phyloP scores from a whole-genome alignment of 2,888 invertebrate species.

The Chloromyia formosa region DNA sequence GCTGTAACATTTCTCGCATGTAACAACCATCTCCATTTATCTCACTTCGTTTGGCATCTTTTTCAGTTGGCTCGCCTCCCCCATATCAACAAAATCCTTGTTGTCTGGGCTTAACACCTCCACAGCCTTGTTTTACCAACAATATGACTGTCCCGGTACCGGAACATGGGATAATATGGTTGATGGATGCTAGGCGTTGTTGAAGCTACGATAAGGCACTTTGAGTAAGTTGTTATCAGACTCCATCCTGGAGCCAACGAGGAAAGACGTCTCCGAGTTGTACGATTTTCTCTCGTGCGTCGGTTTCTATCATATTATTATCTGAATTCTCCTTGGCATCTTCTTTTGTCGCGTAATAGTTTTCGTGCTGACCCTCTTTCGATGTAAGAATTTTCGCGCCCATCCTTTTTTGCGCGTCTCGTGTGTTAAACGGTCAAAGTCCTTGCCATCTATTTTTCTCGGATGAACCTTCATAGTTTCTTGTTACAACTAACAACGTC shows the following conservation, averaged over 20 bases:
- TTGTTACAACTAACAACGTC: not conserved
- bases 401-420: constrained; percentile 8
- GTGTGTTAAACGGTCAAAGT: constrained; percentile 1
- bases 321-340: not conserved
- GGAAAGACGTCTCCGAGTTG: constrained; percentile 26
- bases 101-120: constrained; percentile 20
- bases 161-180: not conserved
- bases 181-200: constrained; percentile 10
- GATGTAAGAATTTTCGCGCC: not conserved
- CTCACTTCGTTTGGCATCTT: constrained; percentile 1
- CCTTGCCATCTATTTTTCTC: not conserved
- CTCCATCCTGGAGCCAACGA: constrained; percentile 44
- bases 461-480: constrained; percentile 9
- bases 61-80: not conserved
- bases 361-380: not conserved
- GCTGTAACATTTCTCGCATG: constrained; percentile 3
- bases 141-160: not conserved
- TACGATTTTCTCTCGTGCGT: not conserved
- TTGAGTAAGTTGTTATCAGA: constrained; percentile 41
- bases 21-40: not conserved
- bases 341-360: not conserved
- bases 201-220: constrained; percentile 33
- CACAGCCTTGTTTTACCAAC: not conserved
- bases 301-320: constrained; percentile 3
- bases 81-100: constrained; percentile 11